phyloP scores from a whole-genome alignment of 2,888 invertebrate genomes.

The Dolichopus griseipennis region DNA sequence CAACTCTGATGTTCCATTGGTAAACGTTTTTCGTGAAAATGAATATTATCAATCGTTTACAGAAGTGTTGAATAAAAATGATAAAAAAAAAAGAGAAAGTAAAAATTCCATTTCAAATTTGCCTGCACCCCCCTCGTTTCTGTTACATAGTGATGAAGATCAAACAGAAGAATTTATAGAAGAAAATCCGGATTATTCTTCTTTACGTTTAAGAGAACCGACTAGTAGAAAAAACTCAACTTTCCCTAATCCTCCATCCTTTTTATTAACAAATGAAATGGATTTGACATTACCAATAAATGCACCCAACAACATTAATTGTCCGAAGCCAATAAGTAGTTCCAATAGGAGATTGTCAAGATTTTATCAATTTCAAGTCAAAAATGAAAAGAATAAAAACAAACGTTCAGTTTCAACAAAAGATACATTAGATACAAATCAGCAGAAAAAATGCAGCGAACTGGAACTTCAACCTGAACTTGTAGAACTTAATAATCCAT shows the following conservation, averaged over 20 bases:
- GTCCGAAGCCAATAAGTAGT: not conserved
- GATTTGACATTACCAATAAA: not conserved
- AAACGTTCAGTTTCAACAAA: not conserved
- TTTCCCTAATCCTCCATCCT: not conserved
- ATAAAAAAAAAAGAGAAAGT: not conserved
- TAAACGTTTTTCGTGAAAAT: not conserved
- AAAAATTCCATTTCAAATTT: not conserved
- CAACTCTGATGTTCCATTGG: not conserved
- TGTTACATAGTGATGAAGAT: not conserved
- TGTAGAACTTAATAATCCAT: too few relatives aligned
- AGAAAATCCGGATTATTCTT: not conserved
- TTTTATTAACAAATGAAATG: not conserved
- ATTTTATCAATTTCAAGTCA: not conserved
- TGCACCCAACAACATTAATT: not conserved
- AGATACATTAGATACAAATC: not conserved
- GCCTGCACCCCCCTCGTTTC: not conserved
- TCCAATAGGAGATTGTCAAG: not conserved
- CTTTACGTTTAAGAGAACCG: not conserved
- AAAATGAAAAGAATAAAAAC: not conserved
- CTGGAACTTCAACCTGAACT: not conserved
- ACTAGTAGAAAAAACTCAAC: not conserved
- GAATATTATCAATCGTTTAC: not conserved
- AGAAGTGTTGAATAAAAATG: not conserved
- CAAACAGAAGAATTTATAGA: not conserved
- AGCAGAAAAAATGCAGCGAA: not conserved